Evolutionary conservation across 2,888 invertebrate species (phyloP).

Genomic region (Chaitophorus viminalis): DNA sequence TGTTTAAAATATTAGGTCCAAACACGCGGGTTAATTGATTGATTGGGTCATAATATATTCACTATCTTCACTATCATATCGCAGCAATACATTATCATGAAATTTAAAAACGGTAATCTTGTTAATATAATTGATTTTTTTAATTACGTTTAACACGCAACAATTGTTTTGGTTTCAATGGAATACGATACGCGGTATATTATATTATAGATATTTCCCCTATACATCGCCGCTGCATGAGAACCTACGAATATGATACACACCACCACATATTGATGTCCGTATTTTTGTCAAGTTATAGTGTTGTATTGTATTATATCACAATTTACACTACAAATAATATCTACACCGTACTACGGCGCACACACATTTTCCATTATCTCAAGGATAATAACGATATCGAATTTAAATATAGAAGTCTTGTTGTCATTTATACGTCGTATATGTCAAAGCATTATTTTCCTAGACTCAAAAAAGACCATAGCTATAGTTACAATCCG

Average conservation of each 20-base stretch:
- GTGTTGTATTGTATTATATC: background rate
- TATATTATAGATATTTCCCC: background rate
- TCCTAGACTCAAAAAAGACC: background rate
- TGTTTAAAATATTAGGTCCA: too few species aligned
- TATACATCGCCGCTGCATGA: background rate
- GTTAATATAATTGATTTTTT: background rate
- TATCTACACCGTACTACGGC: too few species aligned
- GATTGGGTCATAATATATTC: too few species aligned
- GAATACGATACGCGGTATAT: background rate
- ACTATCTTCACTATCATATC: too few species aligned
- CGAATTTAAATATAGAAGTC: background rate
- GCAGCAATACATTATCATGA: background rate
- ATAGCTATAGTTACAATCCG: too few species aligned
- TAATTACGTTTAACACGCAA: background rate
- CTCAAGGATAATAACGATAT: conserved; percentile 28
- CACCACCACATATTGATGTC: background rate
- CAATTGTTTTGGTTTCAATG: background rate
- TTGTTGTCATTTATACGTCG: too few species aligned
- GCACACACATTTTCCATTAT: background rate
- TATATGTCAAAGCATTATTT: too few species aligned
- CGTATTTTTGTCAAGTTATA: background rate
- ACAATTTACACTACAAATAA: background rate
- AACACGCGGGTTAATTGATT: too few species aligned
- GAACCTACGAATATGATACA: background rate
- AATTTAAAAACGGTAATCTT: background rate